Percentiles rank a stretch among this genome's conserved stretches.
phyloP scores from a whole-genome alignment of 2,888 invertebrate species.

The Drosophila setosimentum region DNA sequence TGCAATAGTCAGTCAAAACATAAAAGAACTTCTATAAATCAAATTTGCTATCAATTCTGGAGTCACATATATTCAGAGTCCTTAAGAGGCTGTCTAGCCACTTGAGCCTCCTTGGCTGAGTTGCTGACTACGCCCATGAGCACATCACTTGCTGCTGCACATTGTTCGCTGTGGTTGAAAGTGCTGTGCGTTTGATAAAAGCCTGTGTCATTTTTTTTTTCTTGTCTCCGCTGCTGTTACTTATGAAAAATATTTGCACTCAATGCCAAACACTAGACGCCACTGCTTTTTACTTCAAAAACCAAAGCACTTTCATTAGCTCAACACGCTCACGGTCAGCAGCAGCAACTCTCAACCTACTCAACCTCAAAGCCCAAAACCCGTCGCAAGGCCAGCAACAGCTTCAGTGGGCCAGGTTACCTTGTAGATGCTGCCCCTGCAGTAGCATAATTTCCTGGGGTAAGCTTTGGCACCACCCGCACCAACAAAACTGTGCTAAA shows the following conservation, averaged over 20 bases:
- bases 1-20: background rate
- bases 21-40: background rate
- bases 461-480: constrained; percentile 36
- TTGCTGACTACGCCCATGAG: background rate
- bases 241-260: constrained; percentile 41
- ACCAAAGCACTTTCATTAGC: constrained; percentile 76
- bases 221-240: constrained; percentile 30
- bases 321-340: constrained; percentile 62
- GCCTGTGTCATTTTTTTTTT: constrained; percentile 53
- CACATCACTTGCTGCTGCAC: constrained; percentile 7
- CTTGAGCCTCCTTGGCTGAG: background rate
- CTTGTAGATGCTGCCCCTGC: constrained; percentile 12
- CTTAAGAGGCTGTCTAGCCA: background rate
- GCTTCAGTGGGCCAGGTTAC: constrained; percentile 29
- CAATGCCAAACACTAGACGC: constrained; percentile 43
- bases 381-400: constrained; percentile 60
- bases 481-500: constrained; percentile 56
- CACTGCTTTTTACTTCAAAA: constrained; percentile 41
- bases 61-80: background rate
- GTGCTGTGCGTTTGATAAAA: constrained; percentile 70
- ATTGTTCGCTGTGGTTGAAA: constrained; percentile 30
- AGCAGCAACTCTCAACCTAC: constrained; percentile 11
- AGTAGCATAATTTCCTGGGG: constrained; percentile 55
- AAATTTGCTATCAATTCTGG: background rate
- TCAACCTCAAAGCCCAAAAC: constrained; percentile 3